phyloP scores from a whole-genome alignment of 2,113 vertebrate genomes.

The Orycteropus afer region DNA sequence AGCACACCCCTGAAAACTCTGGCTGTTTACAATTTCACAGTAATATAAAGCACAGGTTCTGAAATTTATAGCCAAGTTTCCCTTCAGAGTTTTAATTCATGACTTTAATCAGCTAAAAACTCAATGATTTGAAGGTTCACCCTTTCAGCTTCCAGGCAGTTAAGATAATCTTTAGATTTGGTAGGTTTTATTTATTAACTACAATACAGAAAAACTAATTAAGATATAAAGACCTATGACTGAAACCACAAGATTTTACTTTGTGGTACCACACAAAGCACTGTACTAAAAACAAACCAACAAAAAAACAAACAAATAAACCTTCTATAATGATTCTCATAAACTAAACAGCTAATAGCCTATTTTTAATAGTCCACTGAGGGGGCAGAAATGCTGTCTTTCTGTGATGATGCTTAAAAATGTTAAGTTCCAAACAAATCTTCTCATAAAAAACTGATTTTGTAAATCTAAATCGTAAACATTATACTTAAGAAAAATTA shows the following conservation, averaged over 20 bases:
- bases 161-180: conserved; percentile 44
- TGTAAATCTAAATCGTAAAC: background rate
- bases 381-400: background rate
- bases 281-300: background rate
- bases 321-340: background rate
- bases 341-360: background rate
- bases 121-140: conserved; percentile 5
- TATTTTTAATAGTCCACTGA: background rate
- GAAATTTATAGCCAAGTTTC: conserved; percentile 8
- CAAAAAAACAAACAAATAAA: too few species aligned
- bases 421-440: background rate
- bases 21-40: background rate
- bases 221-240: conserved; percentile 34
- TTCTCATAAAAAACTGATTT: background rate
- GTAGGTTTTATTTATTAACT: conserved; percentile 36
- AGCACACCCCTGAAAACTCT: conserved; percentile 31
- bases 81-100: conserved; percentile 41
- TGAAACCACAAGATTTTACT: conserved; percentile 32
- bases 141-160: background rate
- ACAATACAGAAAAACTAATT: conserved; percentile 20
- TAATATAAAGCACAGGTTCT: conserved; percentile 41
- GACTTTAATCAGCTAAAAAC: conserved; percentile 33
- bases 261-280: conserved; percentile 23
- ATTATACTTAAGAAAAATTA: background rate
- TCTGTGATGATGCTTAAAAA: background rate